Conservation (phyloP, 2,888 invertebrate genomes). For the Scrobipalpa atriplicella region DNA sequence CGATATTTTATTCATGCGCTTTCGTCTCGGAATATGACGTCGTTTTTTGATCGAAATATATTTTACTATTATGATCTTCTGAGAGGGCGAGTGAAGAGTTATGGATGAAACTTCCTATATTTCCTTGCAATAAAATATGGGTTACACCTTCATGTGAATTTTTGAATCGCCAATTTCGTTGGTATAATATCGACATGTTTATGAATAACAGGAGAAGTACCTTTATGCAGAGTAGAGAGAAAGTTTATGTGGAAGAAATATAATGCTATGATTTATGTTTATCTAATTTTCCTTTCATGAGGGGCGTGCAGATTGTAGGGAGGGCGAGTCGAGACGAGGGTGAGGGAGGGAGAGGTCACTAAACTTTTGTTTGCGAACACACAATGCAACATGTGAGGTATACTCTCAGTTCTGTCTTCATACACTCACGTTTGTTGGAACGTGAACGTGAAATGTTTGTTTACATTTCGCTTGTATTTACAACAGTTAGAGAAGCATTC, state of each 20-base stretch:
- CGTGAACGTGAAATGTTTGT: constrained; percentile 17
- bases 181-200: background rate
- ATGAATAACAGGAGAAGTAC: constrained; percentile 16
- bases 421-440: constrained; percentile 14
- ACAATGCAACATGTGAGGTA: constrained; percentile 24
- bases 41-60: constrained; percentile 38
- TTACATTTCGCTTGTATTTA: constrained; percentile 25
- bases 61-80: constrained; percentile 35
- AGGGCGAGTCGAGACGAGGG: constrained; percentile 17
- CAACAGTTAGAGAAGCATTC: background rate
- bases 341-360: constrained; percentile 24
- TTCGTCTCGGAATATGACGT: constrained; percentile 34
- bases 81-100: constrained; percentile 28
- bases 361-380: constrained; percentile 26
- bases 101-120: constrained; percentile 26
- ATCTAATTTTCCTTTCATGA: constrained; percentile 26
- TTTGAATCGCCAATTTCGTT: background rate
- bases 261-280: constrained; percentile 26
- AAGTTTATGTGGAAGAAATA: constrained; percentile 12
- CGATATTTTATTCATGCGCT: constrained; percentile 48
- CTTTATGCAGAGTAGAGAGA: background rate
- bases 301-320: constrained; percentile 16
- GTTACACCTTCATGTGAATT: constrained; percentile 16
- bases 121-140: constrained; percentile 25
- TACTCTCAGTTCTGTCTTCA: constrained; percentile 9